Conservation (phyloP, 2,888 invertebrate genomes). For the Eilema griseolum region DNA sequence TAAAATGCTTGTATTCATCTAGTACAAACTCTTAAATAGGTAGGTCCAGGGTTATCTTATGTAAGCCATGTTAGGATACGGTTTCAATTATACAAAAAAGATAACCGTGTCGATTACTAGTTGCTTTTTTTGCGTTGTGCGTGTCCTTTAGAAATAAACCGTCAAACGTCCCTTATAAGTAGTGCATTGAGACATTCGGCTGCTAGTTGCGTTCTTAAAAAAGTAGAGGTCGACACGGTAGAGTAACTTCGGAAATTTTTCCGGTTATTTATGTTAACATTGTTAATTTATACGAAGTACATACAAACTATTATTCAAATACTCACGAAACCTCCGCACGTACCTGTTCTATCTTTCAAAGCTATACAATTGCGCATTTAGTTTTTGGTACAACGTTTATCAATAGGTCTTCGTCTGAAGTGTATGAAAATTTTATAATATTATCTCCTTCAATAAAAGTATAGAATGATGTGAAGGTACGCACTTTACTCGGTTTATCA, state of each 20-base stretch:
- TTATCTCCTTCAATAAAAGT: not conserved
- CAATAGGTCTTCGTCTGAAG: too few species aligned
- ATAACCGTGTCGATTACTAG: not conserved
- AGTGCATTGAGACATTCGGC: not conserved
- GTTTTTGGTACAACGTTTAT: not conserved
- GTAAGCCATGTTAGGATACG: not conserved
- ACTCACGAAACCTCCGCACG: not conserved
- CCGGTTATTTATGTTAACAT: not conserved
- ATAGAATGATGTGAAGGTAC: not conserved
- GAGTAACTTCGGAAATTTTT: not conserved
- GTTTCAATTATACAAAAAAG: not conserved
- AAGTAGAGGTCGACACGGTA: constrained; percentile 1
- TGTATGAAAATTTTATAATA: too few species aligned
- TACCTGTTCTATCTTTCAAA: too few species aligned
- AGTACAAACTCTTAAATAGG: not conserved
- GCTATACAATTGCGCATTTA: not conserved
- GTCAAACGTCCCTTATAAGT: not conserved
- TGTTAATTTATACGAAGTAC: not conserved
- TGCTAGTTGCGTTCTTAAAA: not conserved
- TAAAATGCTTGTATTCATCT: not conserved
- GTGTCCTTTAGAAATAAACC: not conserved
- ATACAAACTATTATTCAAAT: not conserved
- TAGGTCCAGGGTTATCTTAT: not conserved
- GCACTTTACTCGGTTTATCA: too few species aligned
- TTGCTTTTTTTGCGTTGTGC: not conserved